Conservation (phyloP, 2,797 vertebrate genomes). For the Oophaga sylvatica region DNA sequence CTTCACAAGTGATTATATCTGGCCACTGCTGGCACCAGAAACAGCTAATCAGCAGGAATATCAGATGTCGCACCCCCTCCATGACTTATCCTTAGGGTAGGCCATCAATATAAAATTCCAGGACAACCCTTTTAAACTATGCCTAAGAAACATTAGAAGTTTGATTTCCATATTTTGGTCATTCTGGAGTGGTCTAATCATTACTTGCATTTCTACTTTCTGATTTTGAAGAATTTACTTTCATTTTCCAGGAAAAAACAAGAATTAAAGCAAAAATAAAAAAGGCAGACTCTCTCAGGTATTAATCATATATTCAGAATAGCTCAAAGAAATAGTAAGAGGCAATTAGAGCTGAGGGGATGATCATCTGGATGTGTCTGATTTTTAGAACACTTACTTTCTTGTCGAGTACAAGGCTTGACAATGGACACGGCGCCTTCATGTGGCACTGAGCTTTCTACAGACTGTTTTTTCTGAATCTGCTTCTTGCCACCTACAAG, state of each 20-base stretch:
- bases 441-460: neutral
- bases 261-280: neutral
- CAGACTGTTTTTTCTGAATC: neutral
- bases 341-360: neutral
- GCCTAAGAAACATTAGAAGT: neutral
- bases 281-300: neutral
- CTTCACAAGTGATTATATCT: too few species aligned
- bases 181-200: neutral
- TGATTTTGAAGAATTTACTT: constrained; percentile 3
- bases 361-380: neutral
- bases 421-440: neutral
- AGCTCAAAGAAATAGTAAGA: neutral
- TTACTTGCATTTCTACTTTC: constrained; percentile 11
- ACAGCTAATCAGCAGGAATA: too few species aligned
- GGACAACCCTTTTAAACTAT: neutral
- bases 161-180: neutral
- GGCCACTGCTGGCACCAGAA: too few species aligned
- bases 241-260: constrained; percentile 12
- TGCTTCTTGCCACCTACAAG: constrained; percentile 24
- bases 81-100: too few species aligned
- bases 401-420: neutral
- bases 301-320: constrained; percentile 1
- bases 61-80: too few species aligned
- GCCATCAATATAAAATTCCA: too few species aligned
- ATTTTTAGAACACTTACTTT: constrained; percentile 18